Percentiles rank a stretch among this genome's conserved stretches.
These are phyloP conservation scores for Gymnosoma rotundatum DNA, from an alignment of 2,888 invertebrate species.

Conservation along the genomic window DNA sequence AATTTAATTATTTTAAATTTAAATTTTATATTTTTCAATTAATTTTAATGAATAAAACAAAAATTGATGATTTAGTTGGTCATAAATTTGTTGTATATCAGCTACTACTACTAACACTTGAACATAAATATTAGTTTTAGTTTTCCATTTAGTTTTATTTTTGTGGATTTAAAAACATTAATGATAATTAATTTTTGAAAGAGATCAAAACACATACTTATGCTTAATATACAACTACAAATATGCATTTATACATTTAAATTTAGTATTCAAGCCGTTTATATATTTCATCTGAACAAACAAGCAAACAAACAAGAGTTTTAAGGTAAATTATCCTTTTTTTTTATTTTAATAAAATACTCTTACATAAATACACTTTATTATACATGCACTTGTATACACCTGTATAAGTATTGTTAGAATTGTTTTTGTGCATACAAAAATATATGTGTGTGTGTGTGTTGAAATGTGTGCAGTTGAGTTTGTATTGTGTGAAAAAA, in stretches of 20 bases:
- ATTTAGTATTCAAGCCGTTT: slow-evolving; percentile 1
- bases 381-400: slow-evolving; percentile 11
- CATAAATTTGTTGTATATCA: slow-evolving; percentile 41
- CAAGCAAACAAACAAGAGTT: slow-evolving; percentile 32
- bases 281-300: slow-evolving; percentile 4
- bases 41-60: slow-evolving; percentile 37
- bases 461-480: slow-evolving; percentile 4
- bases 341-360: slow-evolving; percentile 13
- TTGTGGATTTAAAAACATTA: slow-evolving; percentile 37
- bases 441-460: background rate
- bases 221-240: background rate
- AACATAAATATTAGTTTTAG: slow-evolving; percentile 2
- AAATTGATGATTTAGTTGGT: slow-evolving; percentile 38
- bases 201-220: slow-evolving; percentile 27
- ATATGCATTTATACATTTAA: background rate
- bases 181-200: slow-evolving; percentile 58
- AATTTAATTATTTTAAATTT: slow-evolving; percentile 15
- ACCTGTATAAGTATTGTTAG: slow-evolving; percentile 45
- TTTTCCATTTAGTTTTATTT: background rate
- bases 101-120: slow-evolving; percentile 42
- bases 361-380: slow-evolving; percentile 1
- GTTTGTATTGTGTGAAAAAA: slow-evolving; percentile 43
- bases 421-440: background rate
- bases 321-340: slow-evolving; percentile 38
- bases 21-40: slow-evolving; percentile 35